These are phyloP conservation scores for Gracilinanus agilis DNA, from an alignment of 2,113 vertebrate genomes.

Conservation along the genomic window DNA sequence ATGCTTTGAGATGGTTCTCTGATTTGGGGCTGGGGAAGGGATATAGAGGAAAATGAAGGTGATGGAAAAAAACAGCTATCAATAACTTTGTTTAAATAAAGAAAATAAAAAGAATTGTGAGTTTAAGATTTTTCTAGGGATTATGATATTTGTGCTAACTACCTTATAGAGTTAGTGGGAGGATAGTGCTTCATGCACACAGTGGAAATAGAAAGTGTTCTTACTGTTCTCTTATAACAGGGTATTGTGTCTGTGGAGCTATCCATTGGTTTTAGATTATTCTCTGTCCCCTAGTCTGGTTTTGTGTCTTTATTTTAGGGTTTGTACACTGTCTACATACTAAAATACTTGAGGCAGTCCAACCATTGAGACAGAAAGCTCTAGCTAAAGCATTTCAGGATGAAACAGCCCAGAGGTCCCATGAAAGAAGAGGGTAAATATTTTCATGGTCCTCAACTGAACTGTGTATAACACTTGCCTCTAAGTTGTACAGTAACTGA, in stretches of 20 bases:
- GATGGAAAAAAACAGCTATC: background rate
- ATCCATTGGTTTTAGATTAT: background rate
- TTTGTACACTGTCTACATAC: background rate
- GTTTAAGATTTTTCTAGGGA: background rate
- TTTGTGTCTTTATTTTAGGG: background rate
- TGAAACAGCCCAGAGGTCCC: background rate
- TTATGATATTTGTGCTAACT: background rate
- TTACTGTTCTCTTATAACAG: background rate
- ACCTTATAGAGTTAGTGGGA: background rate
- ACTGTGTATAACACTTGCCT: background rate
- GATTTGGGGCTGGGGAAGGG: background rate
- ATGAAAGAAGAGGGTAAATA: background rate
- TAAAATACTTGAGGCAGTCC: background rate
- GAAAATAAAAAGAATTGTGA: background rate
- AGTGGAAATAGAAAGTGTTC: background rate
- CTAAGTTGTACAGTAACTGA: background rate
- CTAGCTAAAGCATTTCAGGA: background rate
- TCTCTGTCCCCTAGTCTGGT: background rate
- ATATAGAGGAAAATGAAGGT: background rate
- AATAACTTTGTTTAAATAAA: background rate
- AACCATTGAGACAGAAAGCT: background rate
- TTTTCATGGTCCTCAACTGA: background rate
- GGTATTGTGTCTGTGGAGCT: background rate
- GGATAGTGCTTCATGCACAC: background rate
- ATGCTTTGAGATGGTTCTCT: background rate